phyloP scores from a whole-genome alignment of 2,113 vertebrate species.

The Grantiella picta region DNA sequence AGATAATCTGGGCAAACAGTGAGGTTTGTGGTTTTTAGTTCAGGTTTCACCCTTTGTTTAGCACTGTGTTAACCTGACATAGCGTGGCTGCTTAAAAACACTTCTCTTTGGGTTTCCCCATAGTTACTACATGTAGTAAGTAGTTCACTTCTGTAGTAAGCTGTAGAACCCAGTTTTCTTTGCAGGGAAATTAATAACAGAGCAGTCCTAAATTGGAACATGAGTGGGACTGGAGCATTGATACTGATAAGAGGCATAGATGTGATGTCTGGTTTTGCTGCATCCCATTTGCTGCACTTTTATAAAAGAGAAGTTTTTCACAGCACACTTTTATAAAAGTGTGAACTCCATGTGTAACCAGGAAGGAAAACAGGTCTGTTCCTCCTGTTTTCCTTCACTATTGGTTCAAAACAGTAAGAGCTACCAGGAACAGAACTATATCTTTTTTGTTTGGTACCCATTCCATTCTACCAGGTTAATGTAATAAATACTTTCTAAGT shows the following conservation, averaged over 20 bases:
- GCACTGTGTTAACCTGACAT: neutral
- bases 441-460: neutral
- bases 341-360: neutral
- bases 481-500: neutral
- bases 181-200: neutral
- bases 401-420: neutral
- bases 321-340: neutral
- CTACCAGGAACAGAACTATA: neutral
- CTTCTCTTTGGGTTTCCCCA: neutral
- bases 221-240: neutral
- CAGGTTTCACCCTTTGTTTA: neutral
- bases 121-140: neutral
- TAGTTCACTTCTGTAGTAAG: neutral
- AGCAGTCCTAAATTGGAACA: neutral
- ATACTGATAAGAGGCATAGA: neutral
- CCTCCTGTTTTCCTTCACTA: neutral
- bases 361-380: neutral
- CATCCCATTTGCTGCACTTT: neutral
- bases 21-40: neutral
- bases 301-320: no score
- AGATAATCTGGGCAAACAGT: conserved; percentile 21
- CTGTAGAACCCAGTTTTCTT: neutral
- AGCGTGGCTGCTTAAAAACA: neutral
- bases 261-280: neutral
- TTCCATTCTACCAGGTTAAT: neutral